These are phyloP conservation scores for Crotalus helleri DNA, from an alignment of 2,113 vertebrate genomes.

Conservation along the genomic window DNA sequence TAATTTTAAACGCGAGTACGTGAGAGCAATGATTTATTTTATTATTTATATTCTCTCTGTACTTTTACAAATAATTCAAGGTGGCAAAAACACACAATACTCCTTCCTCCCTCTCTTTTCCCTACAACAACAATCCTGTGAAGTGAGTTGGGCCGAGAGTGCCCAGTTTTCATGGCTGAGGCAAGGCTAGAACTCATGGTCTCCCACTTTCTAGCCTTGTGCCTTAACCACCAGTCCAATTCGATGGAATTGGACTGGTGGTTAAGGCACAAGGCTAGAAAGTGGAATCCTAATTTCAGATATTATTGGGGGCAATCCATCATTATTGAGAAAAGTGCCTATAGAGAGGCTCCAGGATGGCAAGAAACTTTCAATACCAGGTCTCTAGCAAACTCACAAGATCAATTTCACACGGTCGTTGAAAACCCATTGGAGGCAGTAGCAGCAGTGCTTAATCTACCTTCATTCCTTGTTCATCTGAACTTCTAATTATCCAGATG, in stretches of 20 bases:
- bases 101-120: not conserved
- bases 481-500: constrained; percentile 13
- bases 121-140: not conserved
- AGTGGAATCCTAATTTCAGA: not conserved
- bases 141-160: too few species aligned
- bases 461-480: constrained; percentile 1
- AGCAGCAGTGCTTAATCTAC: not conserved
- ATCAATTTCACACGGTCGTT: not conserved
- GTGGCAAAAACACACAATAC: too few species aligned
- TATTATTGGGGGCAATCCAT: not conserved
- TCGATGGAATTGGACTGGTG: not conserved
- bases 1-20: not conserved
- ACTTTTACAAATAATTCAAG: not conserved
- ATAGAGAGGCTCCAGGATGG: not conserved
- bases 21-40: not conserved
- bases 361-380: not conserved
- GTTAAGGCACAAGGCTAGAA: too few species aligned
- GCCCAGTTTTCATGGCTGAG: too few species aligned
- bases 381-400: not conserved
- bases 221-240: too few species aligned
- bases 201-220: too few species aligned
- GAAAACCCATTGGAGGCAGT: not conserved
- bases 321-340: not conserved
- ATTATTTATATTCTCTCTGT: not conserved
- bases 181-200: too few species aligned